Percentiles rank a stretch among this genome's conserved stretches.
Evolutionary conservation across 2,888 invertebrate genomes (phyloP).

Genomic region (Yponomeuta evonymella): DNA sequence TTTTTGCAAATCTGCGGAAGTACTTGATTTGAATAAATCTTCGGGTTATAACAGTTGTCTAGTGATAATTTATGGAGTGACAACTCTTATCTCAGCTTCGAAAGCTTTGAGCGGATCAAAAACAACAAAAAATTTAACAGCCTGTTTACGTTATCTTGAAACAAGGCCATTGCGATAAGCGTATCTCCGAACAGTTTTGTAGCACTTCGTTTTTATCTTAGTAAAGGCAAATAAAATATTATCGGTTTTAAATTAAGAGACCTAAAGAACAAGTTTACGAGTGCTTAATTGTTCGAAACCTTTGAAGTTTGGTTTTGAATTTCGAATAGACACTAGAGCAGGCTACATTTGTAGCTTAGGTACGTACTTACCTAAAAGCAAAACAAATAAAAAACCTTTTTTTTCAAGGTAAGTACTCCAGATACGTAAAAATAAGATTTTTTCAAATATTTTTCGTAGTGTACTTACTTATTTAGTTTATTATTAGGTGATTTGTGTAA

Average conservation of each 20-base stretch:
- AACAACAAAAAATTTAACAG: constrained; percentile 20
- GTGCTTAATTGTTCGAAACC: background rate
- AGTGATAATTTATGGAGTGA: background rate
- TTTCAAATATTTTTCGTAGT: too few relatives aligned
- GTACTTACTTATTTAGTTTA: too few relatives aligned
- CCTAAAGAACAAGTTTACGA: background rate
- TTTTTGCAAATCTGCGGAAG: background rate
- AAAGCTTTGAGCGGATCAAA: background rate
- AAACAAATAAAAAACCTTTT: too few relatives aligned
- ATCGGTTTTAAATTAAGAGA: constrained; percentile 17
- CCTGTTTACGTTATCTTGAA: constrained; percentile 46
- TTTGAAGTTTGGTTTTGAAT: background rate
- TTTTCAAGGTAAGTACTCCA: too few relatives aligned
- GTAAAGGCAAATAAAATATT: constrained; percentile 5
- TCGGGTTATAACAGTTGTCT: background rate
- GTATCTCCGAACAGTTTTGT: constrained; percentile 32
- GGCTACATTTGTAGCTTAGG: too few relatives aligned
- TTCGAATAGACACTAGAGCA: background rate
- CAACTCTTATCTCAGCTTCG: background rate
- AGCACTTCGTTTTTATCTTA: constrained; percentile 10
- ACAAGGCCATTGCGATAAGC: constrained; percentile 56
- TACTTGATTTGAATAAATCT: background rate
- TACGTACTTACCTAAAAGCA: too few relatives aligned
- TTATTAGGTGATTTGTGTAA: too few relatives aligned
- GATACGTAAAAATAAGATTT: too few relatives aligned